Conservation (phyloP, 2,888 invertebrate genomes). For the Germaria angustata region DNA sequence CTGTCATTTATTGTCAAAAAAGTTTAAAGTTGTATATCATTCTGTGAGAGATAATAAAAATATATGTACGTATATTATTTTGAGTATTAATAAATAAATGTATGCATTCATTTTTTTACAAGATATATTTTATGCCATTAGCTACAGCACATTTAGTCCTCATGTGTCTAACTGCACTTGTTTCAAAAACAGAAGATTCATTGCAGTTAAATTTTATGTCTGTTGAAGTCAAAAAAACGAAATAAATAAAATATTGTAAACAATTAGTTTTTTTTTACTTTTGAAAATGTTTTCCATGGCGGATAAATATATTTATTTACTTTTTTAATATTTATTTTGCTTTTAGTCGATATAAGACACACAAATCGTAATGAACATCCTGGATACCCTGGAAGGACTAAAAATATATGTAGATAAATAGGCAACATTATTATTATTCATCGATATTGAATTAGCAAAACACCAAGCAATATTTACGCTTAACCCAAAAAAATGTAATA, state of each 20-base stretch:
- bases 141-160: slow-evolving; percentile 34
- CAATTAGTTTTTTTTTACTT: not conserved
- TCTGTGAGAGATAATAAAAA: not conserved
- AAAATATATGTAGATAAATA: no score
- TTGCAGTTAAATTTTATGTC: slow-evolving; percentile 8
- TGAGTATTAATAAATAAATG: not conserved
- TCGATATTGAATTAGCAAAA: no score
- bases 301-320: not conserved
- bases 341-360: slow-evolving; percentile 14
- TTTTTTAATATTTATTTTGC: slow-evolving; percentile 3
- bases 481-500: no score
- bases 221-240: not conserved
- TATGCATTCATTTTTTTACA: not conserved
- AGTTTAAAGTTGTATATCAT: slow-evolving; percentile 28
- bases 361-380: no score
- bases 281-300: not conserved
- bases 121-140: slow-evolving; percentile 28
- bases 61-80: not conserved
- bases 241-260: not conserved
- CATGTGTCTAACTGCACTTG: slow-evolving; percentile 44
- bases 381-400: no score
- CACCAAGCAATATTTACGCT: no score
- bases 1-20: slow-evolving; percentile 46
- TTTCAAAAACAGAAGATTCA: slow-evolving; percentile 15
- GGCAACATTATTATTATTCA: no score